A percentile compares a stretch with the other conserved stretches of the same genome.
Conservation (phyloP, 2,888 invertebrate species). For the Nomada fucata region DNA sequence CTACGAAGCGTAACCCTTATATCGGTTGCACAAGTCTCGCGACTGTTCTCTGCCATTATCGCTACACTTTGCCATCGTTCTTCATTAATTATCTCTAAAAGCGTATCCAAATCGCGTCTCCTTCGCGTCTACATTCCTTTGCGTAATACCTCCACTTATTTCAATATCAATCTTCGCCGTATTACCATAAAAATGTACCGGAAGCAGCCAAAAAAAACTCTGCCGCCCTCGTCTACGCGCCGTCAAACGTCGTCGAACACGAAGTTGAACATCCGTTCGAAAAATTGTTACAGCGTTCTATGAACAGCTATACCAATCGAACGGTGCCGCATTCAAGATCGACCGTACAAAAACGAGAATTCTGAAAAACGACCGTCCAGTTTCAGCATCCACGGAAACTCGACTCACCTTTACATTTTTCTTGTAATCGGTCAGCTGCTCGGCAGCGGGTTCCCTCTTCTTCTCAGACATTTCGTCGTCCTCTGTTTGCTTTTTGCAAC, state of each 20-base stretch:
- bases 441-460: slow-evolving; percentile 87
- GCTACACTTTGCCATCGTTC: not conserved
- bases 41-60: not conserved
- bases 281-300: not conserved
- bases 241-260: not conserved
- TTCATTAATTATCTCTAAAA: not conserved
- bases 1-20: not conserved
- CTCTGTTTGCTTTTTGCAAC: slow-evolving; percentile 13
- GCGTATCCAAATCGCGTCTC: not conserved
- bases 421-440: slow-evolving; percentile 88
- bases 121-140: no score
- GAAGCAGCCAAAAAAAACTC: no score
- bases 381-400: slow-evolving; percentile 56
- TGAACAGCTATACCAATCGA: not conserved
- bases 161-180: no score
- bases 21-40: not conserved
- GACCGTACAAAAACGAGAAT: not conserved
- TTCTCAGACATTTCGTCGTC: slow-evolving; percentile 80
- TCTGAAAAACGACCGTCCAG: not conserved
- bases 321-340: not conserved
- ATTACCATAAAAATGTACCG: no score
- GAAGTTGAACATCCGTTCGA: not conserved
- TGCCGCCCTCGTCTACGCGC: no score
- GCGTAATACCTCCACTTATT: no score
- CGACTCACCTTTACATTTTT: slow-evolving; percentile 85